A percentile compares a stretch with the other conserved stretches of the same genome.
phyloP scores from a whole-genome alignment of 2,113 vertebrate genomes.

The Baryphthengus martii region DNA sequence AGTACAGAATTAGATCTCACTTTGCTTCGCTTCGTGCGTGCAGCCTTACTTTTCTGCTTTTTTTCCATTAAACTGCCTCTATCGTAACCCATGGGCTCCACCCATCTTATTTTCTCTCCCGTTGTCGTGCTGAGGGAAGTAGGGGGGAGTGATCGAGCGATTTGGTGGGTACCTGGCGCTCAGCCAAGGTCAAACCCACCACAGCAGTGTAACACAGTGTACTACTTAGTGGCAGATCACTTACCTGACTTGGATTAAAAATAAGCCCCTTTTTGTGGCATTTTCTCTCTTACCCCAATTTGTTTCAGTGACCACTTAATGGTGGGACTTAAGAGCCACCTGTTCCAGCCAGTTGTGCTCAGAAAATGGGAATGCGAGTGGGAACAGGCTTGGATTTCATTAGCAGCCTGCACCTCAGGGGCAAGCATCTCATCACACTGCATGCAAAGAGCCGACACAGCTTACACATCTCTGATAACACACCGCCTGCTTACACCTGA shows the following conservation, averaged over 20 bases:
- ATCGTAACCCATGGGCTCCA: too few relatives aligned
- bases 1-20: too few relatives aligned
- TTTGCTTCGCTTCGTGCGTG: too few relatives aligned
- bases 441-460: neutral
- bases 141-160: too few relatives aligned
- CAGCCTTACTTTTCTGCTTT: too few relatives aligned
- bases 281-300: neutral
- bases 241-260: neutral
- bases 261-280: neutral
- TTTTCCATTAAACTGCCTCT: too few relatives aligned
- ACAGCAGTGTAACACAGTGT: neutral
- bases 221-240: neutral
- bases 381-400: neutral
- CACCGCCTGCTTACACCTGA: neutral
- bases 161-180: too few relatives aligned
- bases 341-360: neutral
- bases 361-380: rapidly evolving
- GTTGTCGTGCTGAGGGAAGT: too few relatives aligned
- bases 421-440: neutral
- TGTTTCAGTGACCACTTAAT: neutral
- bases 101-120: too few relatives aligned
- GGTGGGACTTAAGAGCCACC: neutral
- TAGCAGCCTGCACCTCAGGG: neutral
- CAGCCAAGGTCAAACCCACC: too few relatives aligned
- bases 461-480: neutral